phyloP scores from a whole-genome alignment of 2,888 invertebrate genomes.

The Calephelis perditalis region DNA sequence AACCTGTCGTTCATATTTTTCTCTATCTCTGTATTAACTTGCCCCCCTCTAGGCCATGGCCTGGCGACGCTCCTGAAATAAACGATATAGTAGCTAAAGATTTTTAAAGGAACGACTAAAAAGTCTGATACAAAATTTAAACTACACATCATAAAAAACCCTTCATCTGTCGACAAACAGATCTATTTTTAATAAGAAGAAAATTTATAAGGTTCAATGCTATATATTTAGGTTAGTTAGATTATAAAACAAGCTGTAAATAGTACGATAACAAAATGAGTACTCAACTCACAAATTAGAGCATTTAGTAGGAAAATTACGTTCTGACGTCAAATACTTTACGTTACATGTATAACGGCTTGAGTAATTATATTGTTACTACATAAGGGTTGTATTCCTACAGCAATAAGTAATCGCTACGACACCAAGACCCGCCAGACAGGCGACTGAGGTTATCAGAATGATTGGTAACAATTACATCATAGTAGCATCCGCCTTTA shows the following conservation, averaged over 20 bases:
- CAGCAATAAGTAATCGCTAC: not conserved
- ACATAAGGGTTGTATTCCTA: constrained; percentile 6
- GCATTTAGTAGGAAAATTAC: constrained; percentile 12
- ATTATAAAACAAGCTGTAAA: not conserved
- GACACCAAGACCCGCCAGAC: constrained; percentile 26
- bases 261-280: constrained; percentile 4
- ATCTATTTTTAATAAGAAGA: too few species aligned
- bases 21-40: too few species aligned
- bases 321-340: constrained; percentile 5
- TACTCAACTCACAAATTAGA: constrained; percentile 1
- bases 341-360: not conserved
- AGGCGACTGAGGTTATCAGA: constrained; percentile 29
- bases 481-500: constrained; percentile 6
- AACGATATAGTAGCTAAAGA: too few species aligned
- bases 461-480: constrained; percentile 6
- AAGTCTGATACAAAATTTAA: too few species aligned
- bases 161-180: too few species aligned
- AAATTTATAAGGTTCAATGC: too few species aligned
- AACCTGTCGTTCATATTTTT: too few species aligned
- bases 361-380: not conserved
- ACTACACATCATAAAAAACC: not conserved
- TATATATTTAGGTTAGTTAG: too few species aligned
- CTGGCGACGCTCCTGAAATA: too few species aligned
- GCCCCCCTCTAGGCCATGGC: too few species aligned
- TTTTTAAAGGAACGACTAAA: too few species aligned